phyloP scores from a whole-genome alignment of 2,113 vertebrate species.

The Hipposideros armiger region DNA sequence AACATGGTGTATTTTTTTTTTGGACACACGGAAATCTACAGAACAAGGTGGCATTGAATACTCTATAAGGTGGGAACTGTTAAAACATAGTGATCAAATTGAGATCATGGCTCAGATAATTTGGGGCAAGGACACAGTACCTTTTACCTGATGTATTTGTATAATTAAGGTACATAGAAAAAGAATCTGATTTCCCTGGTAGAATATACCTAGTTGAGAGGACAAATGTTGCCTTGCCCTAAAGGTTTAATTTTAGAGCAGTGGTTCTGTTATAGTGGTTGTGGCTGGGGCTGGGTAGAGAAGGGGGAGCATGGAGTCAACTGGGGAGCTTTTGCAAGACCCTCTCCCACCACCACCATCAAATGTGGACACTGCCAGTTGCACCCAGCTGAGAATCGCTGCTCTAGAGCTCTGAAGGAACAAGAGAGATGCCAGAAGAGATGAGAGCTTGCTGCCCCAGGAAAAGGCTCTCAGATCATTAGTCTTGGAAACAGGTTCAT shows the following conservation, averaged over 20 bases:
- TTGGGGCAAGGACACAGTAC: neutral
- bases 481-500: neutral
- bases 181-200: neutral
- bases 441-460: neutral
- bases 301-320: too few relatives aligned
- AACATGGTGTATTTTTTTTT: neutral
- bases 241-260: neutral
- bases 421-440: neutral
- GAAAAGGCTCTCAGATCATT: neutral
- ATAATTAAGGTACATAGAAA: neutral
- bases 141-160: neutral
- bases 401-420: neutral
- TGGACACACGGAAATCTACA: neutral
- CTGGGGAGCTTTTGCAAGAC: neutral
- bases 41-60: neutral
- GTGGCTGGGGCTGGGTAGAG: neutral
- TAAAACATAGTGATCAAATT: conserved; percentile 7
- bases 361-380: neutral
- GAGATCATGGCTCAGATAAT: neutral
- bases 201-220: neutral
- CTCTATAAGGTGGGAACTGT: neutral
- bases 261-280: neutral
- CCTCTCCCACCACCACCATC: neutral
- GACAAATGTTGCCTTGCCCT: neutral
- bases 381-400: neutral